These are phyloP conservation scores for Glomeris maerens DNA, from an alignment of 1,140 invertebrate species.

Conservation along the genomic window DNA sequence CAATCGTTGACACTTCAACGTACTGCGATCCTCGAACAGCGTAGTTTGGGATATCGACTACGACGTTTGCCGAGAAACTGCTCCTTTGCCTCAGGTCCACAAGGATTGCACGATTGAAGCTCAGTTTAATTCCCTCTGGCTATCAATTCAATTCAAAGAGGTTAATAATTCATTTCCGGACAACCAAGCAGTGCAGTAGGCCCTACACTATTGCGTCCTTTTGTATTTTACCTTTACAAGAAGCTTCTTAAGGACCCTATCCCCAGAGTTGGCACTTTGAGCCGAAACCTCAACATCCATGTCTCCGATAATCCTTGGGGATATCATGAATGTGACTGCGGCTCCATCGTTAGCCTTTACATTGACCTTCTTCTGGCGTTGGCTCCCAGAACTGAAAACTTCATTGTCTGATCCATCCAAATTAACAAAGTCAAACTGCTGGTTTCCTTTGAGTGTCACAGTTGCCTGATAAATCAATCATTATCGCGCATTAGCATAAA, in stretches of 20 bases:
- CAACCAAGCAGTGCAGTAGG: neutral
- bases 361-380: constrained; percentile 3
- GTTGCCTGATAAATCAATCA: constrained; percentile 38
- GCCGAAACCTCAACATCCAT: constrained; percentile 61
- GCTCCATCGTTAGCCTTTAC: constrained; percentile 45
- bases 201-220: neutral
- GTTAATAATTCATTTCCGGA: neutral
- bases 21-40: constrained; percentile 51
- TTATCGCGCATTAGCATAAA: neutral
- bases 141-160: constrained; percentile 24
- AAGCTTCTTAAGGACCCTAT: constrained; percentile 52
- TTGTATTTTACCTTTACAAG: constrained; percentile 46
- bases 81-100: constrained; percentile 49
- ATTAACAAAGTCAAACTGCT: constrained; percentile 52
- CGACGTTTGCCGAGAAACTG: constrained; percentile 44
- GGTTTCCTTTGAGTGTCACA: constrained; percentile 64
- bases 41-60: constrained; percentile 53
- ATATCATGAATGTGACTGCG: constrained; percentile 67
- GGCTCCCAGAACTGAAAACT: constrained; percentile 19
- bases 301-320: constrained; percentile 52
- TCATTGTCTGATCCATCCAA: constrained; percentile 49
- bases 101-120: constrained; percentile 56
- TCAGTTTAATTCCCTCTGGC: constrained; percentile 63
- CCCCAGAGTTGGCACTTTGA: constrained; percentile 45
- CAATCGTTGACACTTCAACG: constrained; percentile 57